Evolutionary conservation across 2,888 invertebrate genomes (phyloP), one percentile per base, ranked within the genome.

Genomic region (Sabatieria punctata): DNA sequence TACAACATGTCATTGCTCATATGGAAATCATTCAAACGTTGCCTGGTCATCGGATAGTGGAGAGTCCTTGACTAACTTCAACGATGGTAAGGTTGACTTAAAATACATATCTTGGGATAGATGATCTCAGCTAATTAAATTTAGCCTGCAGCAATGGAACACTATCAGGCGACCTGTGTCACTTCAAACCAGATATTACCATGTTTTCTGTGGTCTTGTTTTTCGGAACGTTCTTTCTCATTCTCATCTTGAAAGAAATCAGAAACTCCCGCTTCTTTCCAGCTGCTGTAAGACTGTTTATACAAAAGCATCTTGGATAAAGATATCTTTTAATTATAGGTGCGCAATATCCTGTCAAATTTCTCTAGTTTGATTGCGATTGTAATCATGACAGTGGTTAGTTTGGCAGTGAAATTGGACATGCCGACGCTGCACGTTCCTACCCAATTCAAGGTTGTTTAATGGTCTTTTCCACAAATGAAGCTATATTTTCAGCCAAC

Each of bases 331-430:
- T n/a, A n/a, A n/a, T n/a, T n/a, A 11, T 53, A 71, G 71, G 60
- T 68, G n/a, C 66, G 72, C 18, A 61, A 62, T 39, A 56, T 64
- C 23, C 46, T 72, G 27, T 67, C 69, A 43, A 71, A 72, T 56
- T 72, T 72, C 55, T 64, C 69, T n/a, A 71, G 72, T 1, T 60
- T 71, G 27, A 61, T 71, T 37, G 65, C 70, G 15, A 71, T 72
- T 40, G 51, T 66, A 3, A 4, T 57, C 2, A 68, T 70, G 68
- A 68, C 69, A 1, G 54, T 52, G 1, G 11, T 68, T 18, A 49
- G 44, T 37, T 21, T 44, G 24, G 23, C 25, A 0, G 54, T 68
- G 6, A 66, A 68, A 2, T 52, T 69, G 11, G 49, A 54, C 4
- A 71, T 70, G 0, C 68, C 69, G 0, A 71, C 70, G 54, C 27